Evolutionary conservation across 2,888 invertebrate genomes (phyloP), one percentile per base, ranked within the genome.

Genomic region (Drosophila pseudotakahashii): DNA sequence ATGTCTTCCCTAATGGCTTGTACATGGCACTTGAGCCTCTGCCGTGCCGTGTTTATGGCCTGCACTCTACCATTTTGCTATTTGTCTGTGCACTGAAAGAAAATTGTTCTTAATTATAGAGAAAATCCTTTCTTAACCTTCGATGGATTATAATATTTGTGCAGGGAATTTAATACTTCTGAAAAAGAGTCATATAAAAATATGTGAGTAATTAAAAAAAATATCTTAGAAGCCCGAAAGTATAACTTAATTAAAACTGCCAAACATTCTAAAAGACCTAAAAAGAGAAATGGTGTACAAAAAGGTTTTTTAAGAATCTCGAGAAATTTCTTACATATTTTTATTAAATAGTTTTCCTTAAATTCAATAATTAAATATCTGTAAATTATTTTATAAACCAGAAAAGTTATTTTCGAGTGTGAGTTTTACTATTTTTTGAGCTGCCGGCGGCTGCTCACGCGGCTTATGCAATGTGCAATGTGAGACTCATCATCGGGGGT

Each of bases 1-100:
- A 76, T 74, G 73, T 73, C 81, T 86, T 78, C 81, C 78, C 79
- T 78, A 86, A 82, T 86, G 87, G 77, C 81, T 48, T 75, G 62
- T 59, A 66, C 70, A 75, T 71, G 68, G 61, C 75, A 75, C 54
- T 61, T 48, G 63, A 71, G 53, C 62, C 69, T 73, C 76, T 73
- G 77, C 67, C 63, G 11, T 34, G 50, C 48, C 57, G 70, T 78
- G 83, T 78, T 82, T 81, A 86, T 78, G 62, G 75, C 64, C 79
- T 69, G 73, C 70, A 77, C 70, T 77, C 68, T 63, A 70, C 58
- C 51, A 73, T 73, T 47, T 47, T 14, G 9, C 14, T 16, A 44
- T 47, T 47, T 32, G 47, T 16, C 47, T 11, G 7, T 47, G 16
- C 47, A 47, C 47, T 11, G 47, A 0, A 10, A 47, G n/a, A 30